Evolutionary conservation across 2,888 invertebrate species (phyloP), one percentile per base, ranked within the genome.

Genomic region (Watsonalla cultraria): DNA sequence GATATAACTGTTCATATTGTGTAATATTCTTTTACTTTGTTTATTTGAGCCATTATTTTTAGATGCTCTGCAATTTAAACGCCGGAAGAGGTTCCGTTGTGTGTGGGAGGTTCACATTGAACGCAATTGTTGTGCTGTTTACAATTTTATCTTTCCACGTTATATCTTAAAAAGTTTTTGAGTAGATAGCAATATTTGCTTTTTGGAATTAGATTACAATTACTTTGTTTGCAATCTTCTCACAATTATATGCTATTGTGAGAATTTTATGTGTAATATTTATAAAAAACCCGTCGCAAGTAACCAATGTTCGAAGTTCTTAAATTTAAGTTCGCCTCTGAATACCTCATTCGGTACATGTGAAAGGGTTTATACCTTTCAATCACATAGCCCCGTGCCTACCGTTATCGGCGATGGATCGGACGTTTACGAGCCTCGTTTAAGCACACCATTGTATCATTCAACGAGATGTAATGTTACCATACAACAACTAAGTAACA

Each of bases 41-140:
- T 81, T 74, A 72, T 78, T 80, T 78, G 74, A 69, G 62, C 65
- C 72, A 74, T 78, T 81, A 79, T 76, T 74, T 78, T 83, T 80
- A 73, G 74, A 76, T 74, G 79, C 72, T 78, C 76, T 66, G 77
- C 72, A 72, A 76, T 75, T 75, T 78, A 82, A 83, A 76, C 76
- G 74, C 78, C 82, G 84, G 86, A 84, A 80, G 78, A 71, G 74
- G 76, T 84, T 82, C 84, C 82, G 84, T 85, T 86, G 82, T 65
- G 64, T 74, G 82, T 80, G 82, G 75, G 81, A 83, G 75, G 67
- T 63, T 78, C 72, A 63, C 76, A 70, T 74, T 74, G 74, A 72
- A 64, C 64, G 72, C 78, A 63, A 84, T 83, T 84, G 82, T 82
- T 78, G 64, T 60, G 64, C 62, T 57, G 60, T 60, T 70, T 66